Evolutionary conservation across 2,888 invertebrate genomes (phyloP).

Genomic region (Lathronympha strigana): DNA sequence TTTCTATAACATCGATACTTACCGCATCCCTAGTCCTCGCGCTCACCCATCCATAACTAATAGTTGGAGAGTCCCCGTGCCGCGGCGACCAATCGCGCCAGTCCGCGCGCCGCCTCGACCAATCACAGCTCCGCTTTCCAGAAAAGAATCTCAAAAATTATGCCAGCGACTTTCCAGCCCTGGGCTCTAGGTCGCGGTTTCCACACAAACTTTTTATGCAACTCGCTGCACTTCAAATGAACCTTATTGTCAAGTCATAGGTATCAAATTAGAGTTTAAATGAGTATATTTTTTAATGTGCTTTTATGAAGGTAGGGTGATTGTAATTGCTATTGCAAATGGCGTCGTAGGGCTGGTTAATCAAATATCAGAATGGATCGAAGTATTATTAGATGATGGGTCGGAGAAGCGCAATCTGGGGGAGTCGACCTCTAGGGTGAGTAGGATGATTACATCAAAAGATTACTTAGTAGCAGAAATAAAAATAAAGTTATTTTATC

Average conservation of each 20-base stretch:
- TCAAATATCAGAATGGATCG: conserved; percentile 64
- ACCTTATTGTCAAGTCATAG: conserved; percentile 48
- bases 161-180: conserved; percentile 69
- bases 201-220: conserved; percentile 46
- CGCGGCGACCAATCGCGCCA: conserved; percentile 66
- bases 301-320: conserved; percentile 52
- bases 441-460: not conserved
- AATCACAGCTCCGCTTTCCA: conserved; percentile 64
- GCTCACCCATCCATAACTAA: conserved; percentile 80
- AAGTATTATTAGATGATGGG: conserved; percentile 51
- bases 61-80: conserved; percentile 80
- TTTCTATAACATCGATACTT: conserved; percentile 45
- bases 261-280: not conserved
- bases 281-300: conserved; percentile 12
- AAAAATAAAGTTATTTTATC: not conserved
- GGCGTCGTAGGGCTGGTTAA: conserved; percentile 64
- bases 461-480: not conserved
- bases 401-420: conserved; percentile 30
- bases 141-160: conserved; percentile 77
- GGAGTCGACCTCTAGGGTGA: conserved; percentile 10
- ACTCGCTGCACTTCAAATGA: conserved; percentile 50
- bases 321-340: conserved; percentile 79
- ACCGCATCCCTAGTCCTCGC: conserved; percentile 57
- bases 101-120: conserved; percentile 61
- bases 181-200: conserved; percentile 70